Conservation (phyloP, 2,888 invertebrate genomes). For the Tupiocoris notatus region DNA sequence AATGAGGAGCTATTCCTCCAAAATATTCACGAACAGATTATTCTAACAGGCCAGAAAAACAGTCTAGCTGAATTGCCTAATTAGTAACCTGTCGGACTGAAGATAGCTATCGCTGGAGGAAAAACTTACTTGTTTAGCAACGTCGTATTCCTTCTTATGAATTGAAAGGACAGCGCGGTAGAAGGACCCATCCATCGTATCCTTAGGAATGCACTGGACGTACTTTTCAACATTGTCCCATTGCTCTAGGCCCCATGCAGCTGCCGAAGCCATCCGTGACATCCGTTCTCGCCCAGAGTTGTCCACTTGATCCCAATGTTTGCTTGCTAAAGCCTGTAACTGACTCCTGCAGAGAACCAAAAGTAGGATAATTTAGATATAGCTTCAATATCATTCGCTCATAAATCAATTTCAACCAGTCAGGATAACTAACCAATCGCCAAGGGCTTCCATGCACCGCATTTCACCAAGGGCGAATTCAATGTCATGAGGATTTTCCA, state of each 20-base stretch:
- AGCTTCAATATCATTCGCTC: too few species aligned
- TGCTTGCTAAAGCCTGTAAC: constrained; percentile 75
- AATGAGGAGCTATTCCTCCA: too few species aligned
- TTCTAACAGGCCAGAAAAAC: too few species aligned
- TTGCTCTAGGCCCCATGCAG: constrained; percentile 93
- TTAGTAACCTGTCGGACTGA: too few species aligned
- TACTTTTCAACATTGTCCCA: constrained; percentile 94
- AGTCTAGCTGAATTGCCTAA: too few species aligned
- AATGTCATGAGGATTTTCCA: constrained; percentile 65
- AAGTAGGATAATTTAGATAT: too few species aligned
- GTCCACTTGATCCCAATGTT: constrained; percentile 71
- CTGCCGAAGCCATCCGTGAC: constrained; percentile 87
- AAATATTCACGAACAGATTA: too few species aligned
- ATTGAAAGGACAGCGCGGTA: constrained; percentile 91
- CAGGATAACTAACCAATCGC: constrained; percentile 71
- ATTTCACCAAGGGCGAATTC: constrained; percentile 88
- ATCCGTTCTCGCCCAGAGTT: constrained; percentile 66
- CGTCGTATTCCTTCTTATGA: constrained; percentile 69
- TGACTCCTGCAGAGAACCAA: constrained; percentile 56
- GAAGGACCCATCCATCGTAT: constrained; percentile 93
- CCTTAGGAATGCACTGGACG: constrained; percentile 83
- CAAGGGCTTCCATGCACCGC: constrained; percentile 86
- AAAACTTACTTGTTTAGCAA: constrained; percentile 52
- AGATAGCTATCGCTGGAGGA: too few species aligned
- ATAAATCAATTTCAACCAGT: neutral